Conservation (phyloP, 2,113 vertebrate genomes). For the Heterotilapia buettikoferi region DNA sequence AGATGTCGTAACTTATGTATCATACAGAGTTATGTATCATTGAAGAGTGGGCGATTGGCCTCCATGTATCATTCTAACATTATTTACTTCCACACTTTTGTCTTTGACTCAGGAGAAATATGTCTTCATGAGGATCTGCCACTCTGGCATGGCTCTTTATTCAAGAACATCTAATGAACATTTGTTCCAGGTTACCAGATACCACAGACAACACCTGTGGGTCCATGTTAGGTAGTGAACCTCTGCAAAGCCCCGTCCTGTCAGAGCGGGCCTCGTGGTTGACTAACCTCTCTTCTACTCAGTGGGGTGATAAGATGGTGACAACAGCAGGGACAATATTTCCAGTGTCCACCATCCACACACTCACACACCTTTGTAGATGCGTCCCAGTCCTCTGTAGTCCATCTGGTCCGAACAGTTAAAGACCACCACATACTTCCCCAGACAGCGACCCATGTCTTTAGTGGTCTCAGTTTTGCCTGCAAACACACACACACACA, state of each 20-base stretch:
- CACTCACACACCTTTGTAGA: slow-evolving; percentile 79
- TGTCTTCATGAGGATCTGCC: neutral
- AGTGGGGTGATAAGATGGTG: neutral
- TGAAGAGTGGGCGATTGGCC: neutral
- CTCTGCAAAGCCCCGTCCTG: neutral
- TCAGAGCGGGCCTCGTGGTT: neutral
- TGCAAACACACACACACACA: slow-evolving; percentile 3
- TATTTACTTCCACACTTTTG: neutral
- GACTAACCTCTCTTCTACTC: neutral
- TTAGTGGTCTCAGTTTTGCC: slow-evolving; percentile 92
- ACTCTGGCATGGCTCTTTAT: neutral
- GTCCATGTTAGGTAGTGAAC: neutral
- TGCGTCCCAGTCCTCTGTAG: slow-evolving; percentile 87
- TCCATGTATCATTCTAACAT: neutral
- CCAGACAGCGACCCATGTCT: slow-evolving; percentile 90
- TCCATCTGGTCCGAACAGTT: slow-evolving; percentile 95
- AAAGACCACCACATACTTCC: slow-evolving; percentile 90
- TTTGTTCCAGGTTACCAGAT: neutral
- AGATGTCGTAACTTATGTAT: rapidly evolving
- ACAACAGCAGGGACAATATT: neutral
- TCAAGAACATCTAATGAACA: neutral
- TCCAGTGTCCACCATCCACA: neutral
- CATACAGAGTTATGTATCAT: neutral
- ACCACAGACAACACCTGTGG: neutral
- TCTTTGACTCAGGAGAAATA: neutral